Conservation (phyloP, 92 coral and sea anemone species). For the Phenganax subtilis region DNA sequence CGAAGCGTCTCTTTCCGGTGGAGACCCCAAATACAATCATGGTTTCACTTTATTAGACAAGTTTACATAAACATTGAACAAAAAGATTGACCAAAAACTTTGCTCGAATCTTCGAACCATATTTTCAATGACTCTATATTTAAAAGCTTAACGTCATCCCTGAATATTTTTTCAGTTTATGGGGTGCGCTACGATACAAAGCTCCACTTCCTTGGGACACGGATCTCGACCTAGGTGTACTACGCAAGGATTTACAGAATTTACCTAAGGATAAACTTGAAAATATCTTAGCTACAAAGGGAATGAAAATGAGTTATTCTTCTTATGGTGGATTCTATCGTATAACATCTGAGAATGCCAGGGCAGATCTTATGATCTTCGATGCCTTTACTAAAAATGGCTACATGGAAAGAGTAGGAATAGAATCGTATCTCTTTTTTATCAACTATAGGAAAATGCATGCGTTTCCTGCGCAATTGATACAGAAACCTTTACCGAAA, state of each 20-base stretch:
- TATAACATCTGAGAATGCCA: constrained; percentile 57
- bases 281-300: constrained; percentile 45
- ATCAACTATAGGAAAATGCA: constrained; percentile 72
- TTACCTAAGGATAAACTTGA: constrained; percentile 48
- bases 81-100: too few relatives aligned
- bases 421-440: constrained; percentile 64
- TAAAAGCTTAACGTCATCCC: too few relatives aligned
- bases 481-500: constrained; percentile 55
- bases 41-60: too few relatives aligned
- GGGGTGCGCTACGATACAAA: constrained; percentile 69
- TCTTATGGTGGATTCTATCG: constrained; percentile 66
- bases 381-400: constrained; percentile 46
- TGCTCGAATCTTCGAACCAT: too few relatives aligned
- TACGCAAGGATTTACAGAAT: constrained; percentile 51
- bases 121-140: too few relatives aligned
- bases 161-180: constrained; percentile 44
- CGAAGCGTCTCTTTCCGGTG: too few relatives aligned
- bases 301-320: constrained; percentile 53
- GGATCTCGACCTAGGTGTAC: constrained; percentile 70
- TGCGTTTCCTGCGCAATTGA: constrained; percentile 59
- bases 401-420: constrained; percentile 62
- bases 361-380: constrained; percentile 71
- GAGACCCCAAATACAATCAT: too few relatives aligned
- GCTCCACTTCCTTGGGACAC: constrained; percentile 77
- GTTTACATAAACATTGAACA: too few relatives aligned